Percentiles rank a stretch among this genome's conserved stretches.
phyloP scores from a whole-genome alignment of 2,888 invertebrate species.

The Caenorhabditis uteleia region DNA sequence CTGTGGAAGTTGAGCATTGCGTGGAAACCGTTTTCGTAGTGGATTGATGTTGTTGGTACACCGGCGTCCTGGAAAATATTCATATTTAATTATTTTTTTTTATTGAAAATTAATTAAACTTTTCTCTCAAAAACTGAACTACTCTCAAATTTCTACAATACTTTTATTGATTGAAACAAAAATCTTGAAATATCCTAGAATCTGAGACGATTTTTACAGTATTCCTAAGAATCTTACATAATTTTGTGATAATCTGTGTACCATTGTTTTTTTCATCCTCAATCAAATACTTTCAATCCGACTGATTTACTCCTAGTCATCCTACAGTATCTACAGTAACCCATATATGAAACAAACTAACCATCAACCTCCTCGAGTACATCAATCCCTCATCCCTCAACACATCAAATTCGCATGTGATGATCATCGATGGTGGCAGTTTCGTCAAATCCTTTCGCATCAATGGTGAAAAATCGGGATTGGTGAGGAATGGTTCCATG shows the following conservation, averaged over 20 bases:
- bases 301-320: neutral
- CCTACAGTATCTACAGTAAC: neutral
- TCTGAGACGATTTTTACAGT: too few species aligned
- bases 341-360: conserved; percentile 2
- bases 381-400: conserved; percentile 71
- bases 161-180: neutral
- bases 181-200: too few species aligned
- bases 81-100: too few species aligned
- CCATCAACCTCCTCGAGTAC: conserved; percentile 69
- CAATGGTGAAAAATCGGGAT: conserved; percentile 70
- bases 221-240: too few species aligned
- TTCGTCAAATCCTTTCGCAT: conserved; percentile 62
- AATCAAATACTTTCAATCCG: neutral
- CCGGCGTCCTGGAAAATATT: conserved; percentile 35
- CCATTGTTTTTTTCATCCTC: neutral
- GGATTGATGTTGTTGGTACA: conserved; percentile 60
- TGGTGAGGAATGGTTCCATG: conserved; percentile 50
- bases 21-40: conserved; percentile 59
- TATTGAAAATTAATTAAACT: too few species aligned
- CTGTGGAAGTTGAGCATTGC: conserved; percentile 60
- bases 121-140: neutral
- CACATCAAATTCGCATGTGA: conserved; percentile 71
- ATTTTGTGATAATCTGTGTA: neutral
- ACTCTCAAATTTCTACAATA: neutral
- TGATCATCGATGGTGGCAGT: conserved; percentile 69